Percentiles rank a stretch among this genome's conserved stretches.
phyloP scores from a whole-genome alignment of 2,113 vertebrate genomes.

The Ovis aries region DNA sequence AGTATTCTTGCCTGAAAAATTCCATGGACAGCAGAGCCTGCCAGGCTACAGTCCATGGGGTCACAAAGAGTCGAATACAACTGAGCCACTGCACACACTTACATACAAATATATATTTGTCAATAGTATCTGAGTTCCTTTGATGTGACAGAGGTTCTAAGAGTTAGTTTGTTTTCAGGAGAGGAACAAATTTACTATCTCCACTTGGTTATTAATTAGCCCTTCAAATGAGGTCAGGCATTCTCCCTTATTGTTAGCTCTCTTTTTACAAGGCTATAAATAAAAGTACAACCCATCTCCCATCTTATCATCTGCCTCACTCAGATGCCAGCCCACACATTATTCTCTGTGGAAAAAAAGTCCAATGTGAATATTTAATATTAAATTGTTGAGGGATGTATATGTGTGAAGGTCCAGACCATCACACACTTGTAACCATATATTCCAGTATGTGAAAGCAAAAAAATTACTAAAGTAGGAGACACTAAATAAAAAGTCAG shows the following conservation, averaged over 20 bases:
- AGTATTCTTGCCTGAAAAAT: background rate
- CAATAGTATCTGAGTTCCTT: background rate
- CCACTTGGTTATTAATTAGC: background rate
- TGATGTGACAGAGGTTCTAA: background rate
- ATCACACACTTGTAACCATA: background rate
- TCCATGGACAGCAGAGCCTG: background rate
- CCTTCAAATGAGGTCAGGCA: background rate
- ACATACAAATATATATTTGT: background rate
- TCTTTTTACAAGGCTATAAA: conserved; percentile 6
- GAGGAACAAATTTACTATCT: background rate
- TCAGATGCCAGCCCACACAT: background rate
- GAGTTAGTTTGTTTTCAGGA: background rate
- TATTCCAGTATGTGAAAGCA: background rate
- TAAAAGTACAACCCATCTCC: background rate
- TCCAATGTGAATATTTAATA: background rate
- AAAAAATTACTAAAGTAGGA: background rate
- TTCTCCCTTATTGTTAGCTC: background rate
- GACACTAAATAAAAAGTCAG: background rate
- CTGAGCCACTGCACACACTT: background rate
- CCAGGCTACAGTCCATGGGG: background rate
- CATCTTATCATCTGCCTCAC: background rate
- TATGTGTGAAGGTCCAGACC: background rate
- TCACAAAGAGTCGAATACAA: background rate
- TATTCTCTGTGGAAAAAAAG: background rate
- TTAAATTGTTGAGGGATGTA: background rate